These are phyloP conservation scores for Onchidella celtica DNA, from an alignment of 2,888 invertebrate species.

Conservation along the genomic window DNA sequence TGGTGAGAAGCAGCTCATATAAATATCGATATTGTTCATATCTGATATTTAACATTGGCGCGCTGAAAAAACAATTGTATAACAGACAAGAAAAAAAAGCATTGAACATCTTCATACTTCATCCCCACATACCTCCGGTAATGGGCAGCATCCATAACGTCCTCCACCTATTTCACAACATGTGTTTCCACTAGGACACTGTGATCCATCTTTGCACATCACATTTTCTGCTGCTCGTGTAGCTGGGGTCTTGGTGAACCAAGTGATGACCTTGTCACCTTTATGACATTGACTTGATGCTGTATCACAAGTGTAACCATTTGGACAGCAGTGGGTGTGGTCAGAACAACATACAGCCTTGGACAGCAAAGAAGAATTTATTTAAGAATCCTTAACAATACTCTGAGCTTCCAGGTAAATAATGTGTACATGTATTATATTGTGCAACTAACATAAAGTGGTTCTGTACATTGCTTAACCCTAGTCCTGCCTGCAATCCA, in stretches of 20 bases:
- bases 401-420: too few relatives aligned
- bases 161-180: slow-evolving; percentile 66
- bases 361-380: not conserved
- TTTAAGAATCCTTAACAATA: too few relatives aligned
- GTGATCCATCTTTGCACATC: not conserved
- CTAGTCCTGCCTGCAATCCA: too few relatives aligned
- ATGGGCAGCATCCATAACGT: slow-evolving; percentile 76
- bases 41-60: too few relatives aligned
- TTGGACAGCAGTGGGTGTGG: slow-evolving; percentile 56
- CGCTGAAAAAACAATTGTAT: too few relatives aligned
- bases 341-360: slow-evolving; percentile 33
- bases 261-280: slow-evolving; percentile 12
- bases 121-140: slow-evolving; percentile 68
- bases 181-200: slow-evolving; percentile 64
- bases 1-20: too few relatives aligned
- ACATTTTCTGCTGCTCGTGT: slow-evolving; percentile 4
- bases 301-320: slow-evolving; percentile 27
- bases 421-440: too few relatives aligned
- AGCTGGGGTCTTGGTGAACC: slow-evolving; percentile 29
- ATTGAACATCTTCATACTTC: too few relatives aligned
- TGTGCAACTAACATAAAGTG: too few relatives aligned
- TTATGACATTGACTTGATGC: slow-evolving; percentile 3
- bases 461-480: too few relatives aligned
- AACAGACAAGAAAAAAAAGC: too few relatives aligned
- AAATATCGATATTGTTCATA: too few relatives aligned